A percentile compares a stretch with the other conserved stretches of the same genome.
Evolutionary conservation across 2,888 invertebrate genomes (phyloP).

Genomic region (Stratiomys singularior): DNA sequence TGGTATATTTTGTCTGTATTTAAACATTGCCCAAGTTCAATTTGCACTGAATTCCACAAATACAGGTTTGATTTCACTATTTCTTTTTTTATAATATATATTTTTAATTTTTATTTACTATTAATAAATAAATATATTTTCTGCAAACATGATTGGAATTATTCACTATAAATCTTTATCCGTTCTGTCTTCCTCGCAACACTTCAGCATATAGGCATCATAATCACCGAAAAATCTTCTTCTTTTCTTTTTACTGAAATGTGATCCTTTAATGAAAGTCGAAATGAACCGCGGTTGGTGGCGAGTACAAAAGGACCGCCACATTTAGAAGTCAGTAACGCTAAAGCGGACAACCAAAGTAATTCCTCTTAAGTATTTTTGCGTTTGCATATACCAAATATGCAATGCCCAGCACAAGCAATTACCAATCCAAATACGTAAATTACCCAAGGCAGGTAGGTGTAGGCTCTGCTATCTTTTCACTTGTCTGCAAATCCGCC

Average conservation of each 20-base stretch:
- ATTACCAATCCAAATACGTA: background rate
- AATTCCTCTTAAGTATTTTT: background rate
- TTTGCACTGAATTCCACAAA: no score
- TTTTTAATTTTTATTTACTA: no score
- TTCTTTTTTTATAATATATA: no score
- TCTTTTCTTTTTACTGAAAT: no score
- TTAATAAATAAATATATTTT: no score
- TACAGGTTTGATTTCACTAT: no score
- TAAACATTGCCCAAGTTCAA: no score
- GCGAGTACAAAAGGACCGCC: background rate
- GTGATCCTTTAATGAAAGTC: background rate
- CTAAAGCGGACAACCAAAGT: background rate
- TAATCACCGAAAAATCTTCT: background rate
- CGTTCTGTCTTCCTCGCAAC: no score
- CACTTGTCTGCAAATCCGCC: background rate
- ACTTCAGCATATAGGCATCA: no score
- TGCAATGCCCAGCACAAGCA: background rate
- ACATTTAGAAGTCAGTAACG: conserved; percentile 1
- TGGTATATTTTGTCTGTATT: no score
- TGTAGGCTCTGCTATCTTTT: background rate
- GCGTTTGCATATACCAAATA: background rate
- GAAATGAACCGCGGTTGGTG: conserved; percentile 4
- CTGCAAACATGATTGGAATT: no score
- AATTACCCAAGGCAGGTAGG: background rate
- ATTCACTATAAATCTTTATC: no score